Evolutionary conservation across 2,797 vertebrate species (phyloP), one percentile per base, ranked within the genome.

Genomic region (Benthosema pterotum): DNA sequence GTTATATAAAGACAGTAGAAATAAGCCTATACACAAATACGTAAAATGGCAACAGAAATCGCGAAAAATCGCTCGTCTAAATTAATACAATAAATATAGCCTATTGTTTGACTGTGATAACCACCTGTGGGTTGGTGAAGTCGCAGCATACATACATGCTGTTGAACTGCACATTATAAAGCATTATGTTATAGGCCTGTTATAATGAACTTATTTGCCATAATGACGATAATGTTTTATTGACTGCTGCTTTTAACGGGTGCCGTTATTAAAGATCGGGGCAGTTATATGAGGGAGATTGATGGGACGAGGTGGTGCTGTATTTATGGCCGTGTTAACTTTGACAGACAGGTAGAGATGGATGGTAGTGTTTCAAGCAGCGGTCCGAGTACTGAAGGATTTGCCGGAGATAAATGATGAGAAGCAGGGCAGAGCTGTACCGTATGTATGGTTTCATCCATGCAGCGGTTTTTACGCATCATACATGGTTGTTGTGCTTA

Each of bases 321-420:
- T n/a, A n/a, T 38, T 60, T 38, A 62, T n/a, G 12, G 51, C 15
- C 52, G 55, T 72, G 83, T 11, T n/a, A n/a, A n/a, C n/a, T n/a
- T n/a, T 81, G 83, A 82, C 80, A 82, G 80, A 55, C 65, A 58
- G 55, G 57, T 43, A 53, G 63, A 64, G 47, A 52, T 38, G 60
- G 56, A 17, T 38, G 67, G 7, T 57, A 67, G 9, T 16, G 32
- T 42, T 55, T 42, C 11, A 58, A 77, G 49, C 85, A 86, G 69
- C 75, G 85, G 77, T 74, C 9, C 42, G 69, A 46, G 56, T 46
- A 25, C 47, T 57, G 22, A 22, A 17, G 17, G 42, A 42, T 46
- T 25, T 19, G 15, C 5, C 42, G 7, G 59, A 60, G 74, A 69
- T 65, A 43, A 67, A 22, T 38, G 62, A 45, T 11, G 18, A 63